Conservation (phyloP, 1,140 invertebrate species). For the Anoplophora glabripennis region DNA sequence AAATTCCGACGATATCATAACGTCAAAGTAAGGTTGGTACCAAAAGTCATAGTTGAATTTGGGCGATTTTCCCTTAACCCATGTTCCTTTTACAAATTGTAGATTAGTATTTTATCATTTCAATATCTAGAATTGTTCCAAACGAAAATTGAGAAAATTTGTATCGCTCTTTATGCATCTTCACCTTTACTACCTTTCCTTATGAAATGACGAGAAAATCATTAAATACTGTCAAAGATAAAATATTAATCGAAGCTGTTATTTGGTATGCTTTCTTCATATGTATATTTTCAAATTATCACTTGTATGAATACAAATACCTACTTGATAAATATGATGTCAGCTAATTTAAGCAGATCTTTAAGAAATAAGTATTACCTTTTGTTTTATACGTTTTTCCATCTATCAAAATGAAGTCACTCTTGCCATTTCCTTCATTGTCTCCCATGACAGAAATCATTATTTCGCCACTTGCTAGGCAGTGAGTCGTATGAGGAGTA, state of each 20-base stretch:
- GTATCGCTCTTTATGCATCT: too few relatives aligned
- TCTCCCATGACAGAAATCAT: slow-evolving; percentile 95
- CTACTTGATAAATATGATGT: too few relatives aligned
- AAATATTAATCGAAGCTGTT: too few relatives aligned
- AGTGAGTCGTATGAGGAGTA: slow-evolving; percentile 91
- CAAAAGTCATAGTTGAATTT: slow-evolving; percentile 84
- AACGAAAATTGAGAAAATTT: too few relatives aligned
- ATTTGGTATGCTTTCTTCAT: too few relatives aligned
- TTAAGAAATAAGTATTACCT: slow-evolving; percentile 50
- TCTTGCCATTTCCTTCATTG: slow-evolving; percentile 72
- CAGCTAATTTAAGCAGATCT: too few relatives aligned
- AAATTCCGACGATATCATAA: slow-evolving; percentile 92
- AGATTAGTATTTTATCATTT: not conserved
- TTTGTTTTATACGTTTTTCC: slow-evolving; percentile 72
- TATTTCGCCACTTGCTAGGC: slow-evolving; percentile 84
- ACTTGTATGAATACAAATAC: too few relatives aligned
- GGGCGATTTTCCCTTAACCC: slow-evolving; percentile 63
- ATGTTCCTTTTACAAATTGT: slow-evolving; percentile 54
- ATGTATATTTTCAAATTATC: too few relatives aligned
- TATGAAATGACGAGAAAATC: too few relatives aligned
- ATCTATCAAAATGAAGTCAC: slow-evolving; percentile 90
- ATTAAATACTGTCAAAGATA: too few relatives aligned
- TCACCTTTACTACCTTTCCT: too few relatives aligned
- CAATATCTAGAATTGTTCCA: too few relatives aligned
- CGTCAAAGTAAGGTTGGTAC: slow-evolving; percentile 94